phyloP scores from a whole-genome alignment of 1,140 invertebrate species.

The Acromyrmex charruanus region DNA sequence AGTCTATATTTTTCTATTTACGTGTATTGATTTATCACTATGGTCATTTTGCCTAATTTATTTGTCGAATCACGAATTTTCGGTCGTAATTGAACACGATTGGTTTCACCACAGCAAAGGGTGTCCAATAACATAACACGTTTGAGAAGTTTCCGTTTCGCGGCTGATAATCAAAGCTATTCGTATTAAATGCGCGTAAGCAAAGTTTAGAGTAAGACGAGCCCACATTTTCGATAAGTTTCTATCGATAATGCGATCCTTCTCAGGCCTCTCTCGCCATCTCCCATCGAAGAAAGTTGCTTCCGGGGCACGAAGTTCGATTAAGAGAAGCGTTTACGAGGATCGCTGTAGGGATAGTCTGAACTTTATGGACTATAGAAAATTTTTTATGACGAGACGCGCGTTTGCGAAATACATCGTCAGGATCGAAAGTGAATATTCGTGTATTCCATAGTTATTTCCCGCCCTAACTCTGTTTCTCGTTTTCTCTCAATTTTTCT shows the following conservation, averaged over 20 bases:
- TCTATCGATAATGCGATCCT: slow-evolving; percentile 22
- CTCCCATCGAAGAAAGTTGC: slow-evolving; percentile 32
- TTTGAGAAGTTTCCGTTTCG: slow-evolving; percentile 41
- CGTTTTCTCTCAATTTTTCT: neutral
- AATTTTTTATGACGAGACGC: slow-evolving; percentile 59
- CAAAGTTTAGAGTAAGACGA: slow-evolving; percentile 36
- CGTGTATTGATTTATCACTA: neutral
- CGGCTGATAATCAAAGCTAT: slow-evolving; percentile 42
- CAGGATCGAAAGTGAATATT: slow-evolving; percentile 53
- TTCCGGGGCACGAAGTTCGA: slow-evolving; percentile 63
- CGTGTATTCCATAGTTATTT: slow-evolving; percentile 41
- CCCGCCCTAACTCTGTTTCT: neutral
- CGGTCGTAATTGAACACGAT: neutral
- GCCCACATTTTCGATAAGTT: slow-evolving; percentile 54
- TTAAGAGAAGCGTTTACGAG: slow-evolving; percentile 68
- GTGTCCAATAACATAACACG: slow-evolving; percentile 1
- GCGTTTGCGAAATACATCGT: slow-evolving; percentile 28
- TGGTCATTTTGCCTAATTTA: neutral
- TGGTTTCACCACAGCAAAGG: neutral
- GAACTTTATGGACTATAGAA: slow-evolving; percentile 57
- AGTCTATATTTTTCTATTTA: neutral
- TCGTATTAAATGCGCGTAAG: slow-evolving; percentile 27
- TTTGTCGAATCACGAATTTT: neutral
- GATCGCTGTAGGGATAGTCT: slow-evolving; percentile 53
- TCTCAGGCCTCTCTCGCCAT: neutral